Percentiles rank a stretch among this genome's conserved stretches.
These are phyloP conservation scores for Anastatus disparis DNA, from an alignment of 1,140 invertebrate genomes.

Conservation along the genomic window DNA sequence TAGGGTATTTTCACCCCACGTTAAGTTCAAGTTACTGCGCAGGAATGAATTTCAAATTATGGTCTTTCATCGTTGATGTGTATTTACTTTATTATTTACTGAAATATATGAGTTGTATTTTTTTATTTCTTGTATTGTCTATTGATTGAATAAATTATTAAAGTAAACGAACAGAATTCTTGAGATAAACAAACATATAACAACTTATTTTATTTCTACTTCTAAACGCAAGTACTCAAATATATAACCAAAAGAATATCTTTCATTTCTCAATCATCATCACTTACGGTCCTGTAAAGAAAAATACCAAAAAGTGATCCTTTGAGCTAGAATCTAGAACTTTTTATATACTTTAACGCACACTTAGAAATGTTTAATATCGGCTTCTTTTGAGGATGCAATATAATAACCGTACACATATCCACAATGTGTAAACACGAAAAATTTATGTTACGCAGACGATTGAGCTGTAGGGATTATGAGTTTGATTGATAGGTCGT, in stretches of 20 bases:
- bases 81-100: too few species aligned
- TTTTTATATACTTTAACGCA: background rate
- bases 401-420: conserved; percentile 5
- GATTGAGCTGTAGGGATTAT: conserved; percentile 45
- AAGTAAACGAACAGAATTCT: background rate
- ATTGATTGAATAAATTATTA: background rate
- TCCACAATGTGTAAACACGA: background rate
- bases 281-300: background rate
- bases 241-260: background rate
- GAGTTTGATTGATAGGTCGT: conserved; percentile 54
- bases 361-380: background rate
- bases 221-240: background rate
- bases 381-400: conserved; percentile 21
- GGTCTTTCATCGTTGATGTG: too few species aligned
- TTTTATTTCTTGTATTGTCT: background rate
- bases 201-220: background rate
- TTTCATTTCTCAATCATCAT: background rate
- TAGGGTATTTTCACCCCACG: too few species aligned
- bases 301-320: background rate
- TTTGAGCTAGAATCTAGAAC: background rate
- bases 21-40: too few species aligned
- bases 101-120: too few species aligned
- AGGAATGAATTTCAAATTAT: too few species aligned
- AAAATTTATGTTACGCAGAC: conserved; percentile 23
- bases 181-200: background rate